Base-by-base conservation (phyloP, 2,113 vertebrate species). In the Orcinus orca region DNA sequence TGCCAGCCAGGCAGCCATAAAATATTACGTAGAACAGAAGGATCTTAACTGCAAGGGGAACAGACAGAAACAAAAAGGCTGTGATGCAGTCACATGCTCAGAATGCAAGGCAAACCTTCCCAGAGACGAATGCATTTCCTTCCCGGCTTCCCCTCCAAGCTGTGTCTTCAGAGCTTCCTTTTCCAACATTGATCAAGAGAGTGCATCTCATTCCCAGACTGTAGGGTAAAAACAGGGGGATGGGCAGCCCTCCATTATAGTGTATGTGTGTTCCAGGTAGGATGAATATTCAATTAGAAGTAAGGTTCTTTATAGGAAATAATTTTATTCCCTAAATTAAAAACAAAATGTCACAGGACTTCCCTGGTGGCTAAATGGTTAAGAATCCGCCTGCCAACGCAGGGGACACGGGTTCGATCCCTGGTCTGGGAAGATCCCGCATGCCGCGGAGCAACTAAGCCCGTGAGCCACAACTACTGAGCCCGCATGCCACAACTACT, bases 1-100 rank as follows among this genome's bases (percentile, higher is more conserved):
- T 99, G 89, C 99, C 99, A 91, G 99, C 99, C 99, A 99, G 98
- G 98, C 99, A 99, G 74, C 99, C 99, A 0, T 99, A 99, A 98
- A 99, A 99, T 90, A 99, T 99, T 94, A 99, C 96, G 93, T 99
- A 99, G 99, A 99, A 99, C 93, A 99, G 96, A 47, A 99, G 97
- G 98, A 99, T 99, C 98, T 99, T 99, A 98, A 99, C 99, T 99
- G 98, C 96, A 98, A 97, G 93, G 96, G 95, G 95, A 97, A 97
- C 73, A 96, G 44, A 92, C 47, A 96, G 70, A 77, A 88, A 96
- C 58, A 89, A 41, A 79, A 92, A 80, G 58, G 58, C 92, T 38
- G 91, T 60, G 10, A 58, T 2, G 68, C 50, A 63, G 81, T 77
- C 93, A 17, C 0, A 0, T 1, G 31, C 38, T 80, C 73, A 9